Base-by-base conservation (phyloP, 2,797 vertebrate species). In the Macropus fuliginosus region DNA sequence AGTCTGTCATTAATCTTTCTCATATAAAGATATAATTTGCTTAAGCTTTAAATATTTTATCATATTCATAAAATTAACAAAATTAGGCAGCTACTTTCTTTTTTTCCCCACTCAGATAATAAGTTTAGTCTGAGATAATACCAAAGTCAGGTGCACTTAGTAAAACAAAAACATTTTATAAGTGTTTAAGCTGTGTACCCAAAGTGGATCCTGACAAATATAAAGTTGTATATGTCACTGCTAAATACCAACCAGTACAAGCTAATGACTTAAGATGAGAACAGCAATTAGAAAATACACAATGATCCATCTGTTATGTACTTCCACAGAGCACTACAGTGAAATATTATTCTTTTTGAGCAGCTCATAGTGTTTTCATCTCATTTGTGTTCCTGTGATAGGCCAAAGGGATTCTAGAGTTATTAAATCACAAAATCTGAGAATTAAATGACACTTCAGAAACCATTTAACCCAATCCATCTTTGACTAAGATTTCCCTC, bases 21-120 rank as follows among this genome's bases (percentile, higher is more conserved):
- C 21, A 95, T 24, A 46, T 54, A 95, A 28, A 34, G 34, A 54
- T 54, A 28, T 34, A 55, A n/a, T 92, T 92, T 54, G 1, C 5
- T 40, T 18, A 95, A 91, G 52, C 27, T 50, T 46, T 62, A 59
- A 95, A 89, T 29, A 54, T 66, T 90, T 90, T 50, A 92, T 89
- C 34, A 18, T 46, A 27, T 59, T 55, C 13, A 54, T 92, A 50
- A 55, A 91, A 62, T 55, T 21, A 21, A 81, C 50, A 50, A 14
- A 56, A 92, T 54, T n/a, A 55, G 27, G n/a, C 5, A 62, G 54
- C 31, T 62, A 46, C 6, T 81, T 81, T 81, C 18, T 18, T 40
- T 0, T 0, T 40, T 55, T 5, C 55, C 13, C 34, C 28, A 50
- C 34, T 52, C 28, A 92, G 24, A 74, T 1, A 59, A 91, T 52